A percentile compares a stretch with the other conserved stretches of the same genome.
Conservation (phyloP, 2,888 invertebrate species). For the Scaptomyza polygonia region DNA sequence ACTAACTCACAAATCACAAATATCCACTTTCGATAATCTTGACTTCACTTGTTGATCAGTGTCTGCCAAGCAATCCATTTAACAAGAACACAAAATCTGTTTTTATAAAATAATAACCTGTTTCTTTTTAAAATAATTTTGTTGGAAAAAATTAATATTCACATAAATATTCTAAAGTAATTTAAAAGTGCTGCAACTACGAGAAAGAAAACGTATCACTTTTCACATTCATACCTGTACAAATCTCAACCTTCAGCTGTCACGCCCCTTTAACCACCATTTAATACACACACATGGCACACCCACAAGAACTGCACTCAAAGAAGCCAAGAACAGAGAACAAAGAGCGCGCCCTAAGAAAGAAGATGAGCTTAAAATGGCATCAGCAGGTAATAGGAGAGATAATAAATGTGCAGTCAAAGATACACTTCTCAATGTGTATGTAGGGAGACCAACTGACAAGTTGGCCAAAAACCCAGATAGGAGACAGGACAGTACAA, state of each 20-base stretch:
- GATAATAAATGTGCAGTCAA: conserved; percentile 79
- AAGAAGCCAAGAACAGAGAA: conserved; percentile 28
- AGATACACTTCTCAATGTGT: conserved; percentile 38
- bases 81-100: background rate
- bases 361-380: conserved; percentile 60
- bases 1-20: too few relatives aligned
- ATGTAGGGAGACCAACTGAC: conserved; percentile 6
- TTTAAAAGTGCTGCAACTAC: conserved; percentile 5
- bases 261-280: conserved; percentile 33
- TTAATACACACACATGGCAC: background rate
- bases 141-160: too few relatives aligned
- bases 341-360: conserved; percentile 24
- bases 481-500: conserved; percentile 28
- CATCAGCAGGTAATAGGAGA: conserved; percentile 65
- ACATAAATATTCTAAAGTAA: too few relatives aligned
- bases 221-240: conserved; percentile 10
- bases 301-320: conserved; percentile 47
- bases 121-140: too few relatives aligned
- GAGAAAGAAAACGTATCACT: conserved; percentile 17
- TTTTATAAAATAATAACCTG: too few relatives aligned
- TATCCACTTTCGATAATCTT: too few relatives aligned
- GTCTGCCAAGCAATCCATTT: background rate
- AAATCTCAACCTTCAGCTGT: conserved; percentile 32
- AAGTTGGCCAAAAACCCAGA: conserved; percentile 46
- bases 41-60: too few relatives aligned